phyloP scores from a whole-genome alignment of 1,140 invertebrate genomes.

The Drosophila tani region DNA sequence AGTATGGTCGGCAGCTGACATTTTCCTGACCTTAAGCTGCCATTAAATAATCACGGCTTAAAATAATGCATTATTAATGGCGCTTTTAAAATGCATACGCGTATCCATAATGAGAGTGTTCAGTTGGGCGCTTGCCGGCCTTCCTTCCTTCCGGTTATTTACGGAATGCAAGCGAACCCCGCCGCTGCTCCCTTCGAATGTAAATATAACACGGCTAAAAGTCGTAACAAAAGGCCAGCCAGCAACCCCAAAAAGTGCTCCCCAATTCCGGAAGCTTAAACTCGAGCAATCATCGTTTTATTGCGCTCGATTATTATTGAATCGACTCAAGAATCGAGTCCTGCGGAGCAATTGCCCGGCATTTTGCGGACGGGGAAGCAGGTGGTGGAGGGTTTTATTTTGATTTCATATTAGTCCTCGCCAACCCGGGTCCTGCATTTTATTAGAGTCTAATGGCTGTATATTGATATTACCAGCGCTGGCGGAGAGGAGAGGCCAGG shows the following conservation, averaged over 20 bases:
- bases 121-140: conserved; percentile 36
- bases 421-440: conserved; percentile 40
- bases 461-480: conserved; percentile 63
- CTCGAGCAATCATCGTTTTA: conserved; percentile 73
- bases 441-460: conserved; percentile 58
- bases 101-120: conserved; percentile 41
- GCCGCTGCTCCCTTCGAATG: conserved; percentile 1
- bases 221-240: background rate
- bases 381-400: conserved; percentile 53
- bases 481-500: background rate
- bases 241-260: background rate
- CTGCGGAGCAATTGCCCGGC: conserved; percentile 34
- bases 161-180: conserved; percentile 26
- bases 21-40: conserved; percentile 57
- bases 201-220: conserved; percentile 18
- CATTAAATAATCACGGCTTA: conserved; percentile 66
- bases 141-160: conserved; percentile 53
- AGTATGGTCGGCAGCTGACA: conserved; percentile 29
- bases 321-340: conserved; percentile 25
- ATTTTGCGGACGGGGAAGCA: conserved; percentile 24
- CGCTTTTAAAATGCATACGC: conserved; percentile 49
- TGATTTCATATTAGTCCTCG: conserved; percentile 44
- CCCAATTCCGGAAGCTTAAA: conserved; percentile 40
- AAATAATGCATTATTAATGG: conserved; percentile 63
- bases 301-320: conserved; percentile 79